phyloP scores from a whole-genome alignment of 2,113 vertebrate genomes.

The Gopherus flavomarginatus region DNA sequence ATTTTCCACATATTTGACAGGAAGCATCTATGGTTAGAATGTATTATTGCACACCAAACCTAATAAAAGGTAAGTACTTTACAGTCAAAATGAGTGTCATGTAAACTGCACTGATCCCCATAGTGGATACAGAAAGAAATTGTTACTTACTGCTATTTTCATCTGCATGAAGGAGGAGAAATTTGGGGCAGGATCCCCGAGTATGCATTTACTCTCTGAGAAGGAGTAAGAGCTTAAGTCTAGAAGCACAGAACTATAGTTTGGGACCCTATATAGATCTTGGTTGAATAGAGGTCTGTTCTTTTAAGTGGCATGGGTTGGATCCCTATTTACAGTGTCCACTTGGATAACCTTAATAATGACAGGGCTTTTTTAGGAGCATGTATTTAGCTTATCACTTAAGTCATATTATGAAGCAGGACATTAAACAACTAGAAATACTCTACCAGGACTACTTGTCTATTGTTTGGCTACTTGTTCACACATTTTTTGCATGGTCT shows the following conservation, averaged over 20 bases:
- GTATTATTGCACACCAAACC: neutral
- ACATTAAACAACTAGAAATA: neutral
- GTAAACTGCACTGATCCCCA: neutral
- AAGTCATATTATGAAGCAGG: slow-evolving; percentile 12
- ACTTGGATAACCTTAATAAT: neutral
- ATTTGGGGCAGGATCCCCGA: neutral
- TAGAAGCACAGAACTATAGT: neutral
- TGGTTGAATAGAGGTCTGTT: neutral
- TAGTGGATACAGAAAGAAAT: neutral
- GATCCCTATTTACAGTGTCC: neutral
- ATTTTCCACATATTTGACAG: neutral
- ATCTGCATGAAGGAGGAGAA: neutral
- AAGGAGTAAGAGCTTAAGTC: neutral
- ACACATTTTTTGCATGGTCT: slow-evolving; percentile 27
- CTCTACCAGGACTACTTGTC: slow-evolving; percentile 37
- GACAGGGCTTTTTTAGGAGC: slow-evolving; percentile 17
- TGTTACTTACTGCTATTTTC: neutral
- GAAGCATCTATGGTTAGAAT: neutral
- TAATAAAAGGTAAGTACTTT: neutral
- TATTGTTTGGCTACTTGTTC: neutral
- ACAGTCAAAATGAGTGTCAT: neutral
- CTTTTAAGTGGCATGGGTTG: neutral
- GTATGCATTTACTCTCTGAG: neutral
- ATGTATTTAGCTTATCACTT: slow-evolving; percentile 33
- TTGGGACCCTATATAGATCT: neutral